phyloP scores from a whole-genome alignment of 2,888 invertebrate species.

The Phorcus lineatus region DNA sequence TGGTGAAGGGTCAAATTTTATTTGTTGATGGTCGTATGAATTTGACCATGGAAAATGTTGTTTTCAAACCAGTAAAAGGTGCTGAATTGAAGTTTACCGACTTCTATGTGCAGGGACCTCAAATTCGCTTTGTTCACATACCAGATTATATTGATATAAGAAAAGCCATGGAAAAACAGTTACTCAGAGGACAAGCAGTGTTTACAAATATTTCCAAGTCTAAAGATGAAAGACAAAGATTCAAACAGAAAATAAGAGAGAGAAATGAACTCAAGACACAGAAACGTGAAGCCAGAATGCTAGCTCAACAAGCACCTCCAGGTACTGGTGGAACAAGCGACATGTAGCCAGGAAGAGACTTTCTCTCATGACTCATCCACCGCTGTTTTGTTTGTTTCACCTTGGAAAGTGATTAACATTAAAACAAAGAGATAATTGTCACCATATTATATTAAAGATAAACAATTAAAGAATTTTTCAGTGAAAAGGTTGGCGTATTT shows the following conservation, averaged over 20 bases:
- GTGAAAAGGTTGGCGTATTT: too few relatives aligned
- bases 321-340: neutral
- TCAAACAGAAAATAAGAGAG: neutral
- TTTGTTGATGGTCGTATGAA: slow-evolving; percentile 66
- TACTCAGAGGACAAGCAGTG: slow-evolving; percentile 15
- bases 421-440: too few relatives aligned
- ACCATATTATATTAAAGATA: too few relatives aligned
- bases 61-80: slow-evolving; percentile 45
- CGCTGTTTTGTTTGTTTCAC: too few relatives aligned
- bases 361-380: too few relatives aligned
- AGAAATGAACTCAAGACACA: neutral
- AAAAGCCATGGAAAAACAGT: slow-evolving; percentile 49
- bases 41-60: slow-evolving; percentile 57
- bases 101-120: slow-evolving; percentile 66
- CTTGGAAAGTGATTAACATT: too few relatives aligned
- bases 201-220: neutral
- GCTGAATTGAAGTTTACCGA: slow-evolving; percentile 42
- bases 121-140: slow-evolving; percentile 70
- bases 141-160: slow-evolving; percentile 70
- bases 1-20: slow-evolving; percentile 56
- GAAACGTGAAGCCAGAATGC: neutral
- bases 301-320: neutral
- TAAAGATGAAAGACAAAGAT: neutral
- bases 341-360: too few relatives aligned
- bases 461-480: too few relatives aligned